phyloP scores from a whole-genome alignment of 2,797 vertebrate genomes.

The Enteromius trimaculatus region DNA sequence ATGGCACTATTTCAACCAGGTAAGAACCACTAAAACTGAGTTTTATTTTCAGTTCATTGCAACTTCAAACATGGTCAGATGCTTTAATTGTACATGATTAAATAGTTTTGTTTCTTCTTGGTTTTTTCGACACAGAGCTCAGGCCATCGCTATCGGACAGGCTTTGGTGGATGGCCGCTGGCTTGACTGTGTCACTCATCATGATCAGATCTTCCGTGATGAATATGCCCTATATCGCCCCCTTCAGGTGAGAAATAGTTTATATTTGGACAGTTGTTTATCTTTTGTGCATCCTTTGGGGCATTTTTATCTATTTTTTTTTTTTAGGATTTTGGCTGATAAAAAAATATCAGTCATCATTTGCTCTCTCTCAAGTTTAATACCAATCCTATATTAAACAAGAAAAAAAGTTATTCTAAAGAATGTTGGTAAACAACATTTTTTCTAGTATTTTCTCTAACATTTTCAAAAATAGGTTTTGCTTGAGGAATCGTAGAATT shows the following conservation, averaged over 20 bases:
- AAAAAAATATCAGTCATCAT: background rate
- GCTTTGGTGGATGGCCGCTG: conserved; percentile 95
- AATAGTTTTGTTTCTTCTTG: background rate
- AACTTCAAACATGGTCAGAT: background rate
- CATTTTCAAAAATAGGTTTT: background rate
- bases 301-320: background rate
- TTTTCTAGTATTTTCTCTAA: background rate
- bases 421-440: background rate
- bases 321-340: background rate
- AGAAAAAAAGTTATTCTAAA: background rate
- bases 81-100: background rate
- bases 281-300: background rate
- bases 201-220: conserved; percentile 96
- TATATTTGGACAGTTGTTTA: background rate
- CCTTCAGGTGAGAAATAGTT: conserved; percentile 85
- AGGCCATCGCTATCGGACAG: conserved; percentile 97
- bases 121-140: conserved; percentile 78
- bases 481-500: too few relatives aligned
- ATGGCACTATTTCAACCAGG: conserved; percentile 95
- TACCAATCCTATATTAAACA: background rate
- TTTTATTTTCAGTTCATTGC: background rate
- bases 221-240: conserved; percentile 97
- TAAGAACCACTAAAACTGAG: conserved; percentile 59
- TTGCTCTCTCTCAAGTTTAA: background rate
- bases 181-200: conserved; percentile 96